Evolutionary conservation across 2,888 invertebrate genomes (phyloP).

Genomic region (Plebejus anna): DNA sequence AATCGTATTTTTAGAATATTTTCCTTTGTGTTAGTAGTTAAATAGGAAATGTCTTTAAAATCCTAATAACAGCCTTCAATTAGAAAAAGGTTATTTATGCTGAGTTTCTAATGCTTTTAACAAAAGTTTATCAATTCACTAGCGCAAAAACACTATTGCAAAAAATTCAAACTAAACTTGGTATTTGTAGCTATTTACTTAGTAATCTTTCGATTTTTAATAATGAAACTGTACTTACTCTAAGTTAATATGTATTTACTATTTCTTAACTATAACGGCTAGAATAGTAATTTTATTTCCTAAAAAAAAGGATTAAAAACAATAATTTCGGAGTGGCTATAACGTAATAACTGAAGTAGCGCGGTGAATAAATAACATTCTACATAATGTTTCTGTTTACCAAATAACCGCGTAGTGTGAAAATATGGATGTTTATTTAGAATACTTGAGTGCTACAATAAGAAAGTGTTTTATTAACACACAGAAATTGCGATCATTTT

Average conservation of each 20-base stretch:
- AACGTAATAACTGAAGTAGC: not conserved
- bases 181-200: not conserved
- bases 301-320: not conserved
- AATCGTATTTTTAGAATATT: not conserved
- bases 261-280: too few relatives aligned
- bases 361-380: conserved; percentile 10
- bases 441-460: not conserved
- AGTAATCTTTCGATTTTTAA: not conserved
- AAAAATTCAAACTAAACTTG: not conserved
- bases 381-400: conserved; percentile 11
- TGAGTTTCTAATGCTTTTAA: not conserved
- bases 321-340: conserved; percentile 6
- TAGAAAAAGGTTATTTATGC: not conserved
- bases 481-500: not conserved
- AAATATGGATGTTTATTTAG: conserved; percentile 22
- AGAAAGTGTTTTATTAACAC: not conserved
- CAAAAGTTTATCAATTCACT: too few relatives aligned
- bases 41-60: too few relatives aligned
- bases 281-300: not conserved
- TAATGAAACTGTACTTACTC: too few relatives aligned
- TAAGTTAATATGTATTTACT: too few relatives aligned
- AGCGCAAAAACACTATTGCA: not conserved
- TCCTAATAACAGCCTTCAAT: not conserved
- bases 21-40: too few relatives aligned
- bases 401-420: not conserved